Evolutionary conservation across 2,797 vertebrate genomes (phyloP).

Genomic region (Morus bassanus): DNA sequence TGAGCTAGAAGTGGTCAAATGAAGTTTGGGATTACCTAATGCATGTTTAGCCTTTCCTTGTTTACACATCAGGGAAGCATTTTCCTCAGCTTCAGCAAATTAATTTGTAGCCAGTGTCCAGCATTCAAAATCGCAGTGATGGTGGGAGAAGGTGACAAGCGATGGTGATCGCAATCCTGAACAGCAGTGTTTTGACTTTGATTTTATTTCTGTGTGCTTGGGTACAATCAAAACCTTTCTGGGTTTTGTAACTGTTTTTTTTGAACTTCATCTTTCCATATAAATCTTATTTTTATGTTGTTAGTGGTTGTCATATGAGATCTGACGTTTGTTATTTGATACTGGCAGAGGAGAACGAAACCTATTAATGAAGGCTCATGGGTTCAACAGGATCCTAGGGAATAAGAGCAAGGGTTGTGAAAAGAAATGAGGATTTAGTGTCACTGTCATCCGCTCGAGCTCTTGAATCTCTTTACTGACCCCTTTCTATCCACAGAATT

Average conservation of each 20-base stretch:
- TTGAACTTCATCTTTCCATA: slow-evolving; percentile 58
- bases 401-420: slow-evolving; percentile 30
- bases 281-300: slow-evolving; percentile 59
- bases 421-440: slow-evolving; percentile 64
- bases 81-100: slow-evolving; percentile 36
- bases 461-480: slow-evolving; percentile 37
- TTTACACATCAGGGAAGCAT: slow-evolving; percentile 52
- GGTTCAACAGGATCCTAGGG: slow-evolving; percentile 50
- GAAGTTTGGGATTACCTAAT: slow-evolving; percentile 24
- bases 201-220: slow-evolving; percentile 26
- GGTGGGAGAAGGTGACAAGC: not conserved
- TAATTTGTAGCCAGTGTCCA: not conserved
- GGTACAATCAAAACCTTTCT: slow-evolving; percentile 56
- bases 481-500: not conserved
- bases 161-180: not conserved
- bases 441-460: slow-evolving; percentile 38
- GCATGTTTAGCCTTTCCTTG: not conserved
- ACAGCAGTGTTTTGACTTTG: slow-evolving; percentile 13
- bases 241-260: slow-evolving; percentile 48
- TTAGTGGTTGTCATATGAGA: slow-evolving; percentile 49
- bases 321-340: slow-evolving; percentile 58
- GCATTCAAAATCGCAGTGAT: not conserved
- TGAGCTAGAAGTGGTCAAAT: not conserved
- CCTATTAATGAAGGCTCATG: slow-evolving; percentile 41
- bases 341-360: slow-evolving; percentile 48